Base-by-base conservation (phyloP, 2,113 vertebrate genomes). In the Burhinus oedicnemus region DNA sequence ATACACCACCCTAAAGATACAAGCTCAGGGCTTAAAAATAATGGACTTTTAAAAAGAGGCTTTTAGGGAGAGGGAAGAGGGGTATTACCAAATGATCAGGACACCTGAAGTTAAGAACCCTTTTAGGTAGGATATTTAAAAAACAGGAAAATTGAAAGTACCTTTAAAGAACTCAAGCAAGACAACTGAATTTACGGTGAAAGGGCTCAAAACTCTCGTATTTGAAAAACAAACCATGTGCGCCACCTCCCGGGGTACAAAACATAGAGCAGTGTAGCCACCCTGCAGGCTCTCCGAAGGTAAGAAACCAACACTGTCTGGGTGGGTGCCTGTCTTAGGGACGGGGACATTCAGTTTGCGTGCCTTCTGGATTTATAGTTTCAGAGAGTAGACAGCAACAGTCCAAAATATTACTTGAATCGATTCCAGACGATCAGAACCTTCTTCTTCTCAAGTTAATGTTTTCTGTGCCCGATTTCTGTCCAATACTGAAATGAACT, bases 191-290 rank as follows among this genome's bases (percentile, higher is more conserved):
- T 34, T 8, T 22, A 12, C 65, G 8, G 58, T 8, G 42, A 5
- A 32, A 70, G 34, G n/a, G 25, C 36, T 55, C 8, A 5, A 5
- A 79, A 1, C n/a, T 19, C 36, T 77, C 11, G 0, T 5, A 8
- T 25, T n/a, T 60, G 61, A 36, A 64, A 92, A 85, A 3, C 83
- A 74, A 87, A 38, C 36, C 94, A 21, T 11, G 95, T 74, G 92
- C 92, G 91, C 97, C 97, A 96, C 60, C 97, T 97, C 81, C 91
- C 55, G 97, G 90, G 78, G 23, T 18, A 49, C 27, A 15, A 40
- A 44, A 15, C 34, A 9, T 21, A 45, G 65, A 81, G 61, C 86
- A 42, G 16, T 16, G 52, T 5, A n/a, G 34, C 9, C 32, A 22
- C 25, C 25, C 45, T 11, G 57, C 12, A 6, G 15, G 32, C 54